These are phyloP conservation scores for Drosophila kanekoi DNA, from an alignment of 2,888 invertebrate genomes.

Conservation along the genomic window DNA sequence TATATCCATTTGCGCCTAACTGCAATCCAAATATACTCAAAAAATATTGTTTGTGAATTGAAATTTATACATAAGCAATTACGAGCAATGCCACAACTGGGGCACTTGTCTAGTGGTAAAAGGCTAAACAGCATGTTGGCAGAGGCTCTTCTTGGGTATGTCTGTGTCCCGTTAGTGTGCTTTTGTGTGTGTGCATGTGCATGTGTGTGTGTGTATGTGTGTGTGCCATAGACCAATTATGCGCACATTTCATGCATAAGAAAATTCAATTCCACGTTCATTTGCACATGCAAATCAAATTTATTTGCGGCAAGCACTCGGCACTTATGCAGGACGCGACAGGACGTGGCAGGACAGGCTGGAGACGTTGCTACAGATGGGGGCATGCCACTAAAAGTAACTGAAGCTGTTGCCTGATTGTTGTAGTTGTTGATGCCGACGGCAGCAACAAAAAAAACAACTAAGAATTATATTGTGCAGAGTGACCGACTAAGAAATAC, in stretches of 20 bases:
- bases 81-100: slow-evolving; percentile 37
- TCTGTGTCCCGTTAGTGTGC: slow-evolving; percentile 39
- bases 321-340: slow-evolving; percentile 57
- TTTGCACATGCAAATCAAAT: slow-evolving; percentile 82
- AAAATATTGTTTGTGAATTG: slow-evolving; percentile 39
- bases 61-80: slow-evolving; percentile 65
- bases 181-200: slow-evolving; percentile 32
- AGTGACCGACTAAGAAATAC: not conserved
- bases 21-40: slow-evolving; percentile 12
- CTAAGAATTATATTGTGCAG: not conserved
- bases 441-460: slow-evolving; percentile 28
- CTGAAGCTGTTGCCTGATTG: slow-evolving; percentile 49
- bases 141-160: slow-evolving; percentile 26
- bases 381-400: slow-evolving; percentile 56
- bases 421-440: slow-evolving; percentile 30
- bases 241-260: slow-evolving; percentile 81
- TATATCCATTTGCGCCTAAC: slow-evolving; percentile 5
- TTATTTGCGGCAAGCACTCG: slow-evolving; percentile 75
- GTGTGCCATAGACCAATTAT: slow-evolving; percentile 69
- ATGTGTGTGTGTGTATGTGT: slow-evolving; percentile 25
- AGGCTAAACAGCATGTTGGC: slow-evolving; percentile 44
- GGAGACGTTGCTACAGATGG: slow-evolving; percentile 24
- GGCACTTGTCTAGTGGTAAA: slow-evolving; percentile 57
- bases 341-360: slow-evolving; percentile 45
- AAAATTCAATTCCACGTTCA: slow-evolving; percentile 82